Evolutionary conservation across 2,113 vertebrate genomes (phyloP).

Genomic region (Colaptes auratus): DNA sequence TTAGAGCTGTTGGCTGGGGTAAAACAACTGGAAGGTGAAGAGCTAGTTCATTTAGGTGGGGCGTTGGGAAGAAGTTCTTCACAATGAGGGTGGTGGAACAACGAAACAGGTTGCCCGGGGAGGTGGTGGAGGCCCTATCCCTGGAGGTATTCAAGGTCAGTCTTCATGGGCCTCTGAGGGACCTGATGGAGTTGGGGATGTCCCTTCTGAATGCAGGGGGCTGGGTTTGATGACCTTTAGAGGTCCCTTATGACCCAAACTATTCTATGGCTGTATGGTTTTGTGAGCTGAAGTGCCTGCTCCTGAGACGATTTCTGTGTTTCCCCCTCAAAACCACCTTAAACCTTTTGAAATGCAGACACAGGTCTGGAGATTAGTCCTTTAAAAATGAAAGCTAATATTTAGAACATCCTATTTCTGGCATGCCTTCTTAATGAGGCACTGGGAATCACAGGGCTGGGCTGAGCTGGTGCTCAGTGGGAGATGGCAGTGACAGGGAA

Average conservation of each 20-base stretch:
- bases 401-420: neutral
- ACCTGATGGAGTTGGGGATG: no score
- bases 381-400: neutral
- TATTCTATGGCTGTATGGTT: neutral
- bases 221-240: no score
- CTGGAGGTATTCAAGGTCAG: no score
- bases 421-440: rapidly evolving
- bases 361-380: neutral
- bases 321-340: neutral
- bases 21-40: neutral
- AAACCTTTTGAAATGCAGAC: neutral
- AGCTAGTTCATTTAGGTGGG: rapidly evolving
- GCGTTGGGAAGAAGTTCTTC: no score
- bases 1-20: neutral
- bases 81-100: no score
- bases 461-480: neutral
- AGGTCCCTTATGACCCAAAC: no score
- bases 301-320: neutral
- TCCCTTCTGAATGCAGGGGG: no score
- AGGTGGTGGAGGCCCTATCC: no score
- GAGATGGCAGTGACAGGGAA: no score
- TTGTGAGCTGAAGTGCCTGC: neutral
- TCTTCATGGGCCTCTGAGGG: no score
- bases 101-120: no score
- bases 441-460: no score